A percentile compares a stretch with the other conserved stretches of the same genome.
Conservation (phyloP, 2,113 vertebrate species). For the Plectropomus leopardus region DNA sequence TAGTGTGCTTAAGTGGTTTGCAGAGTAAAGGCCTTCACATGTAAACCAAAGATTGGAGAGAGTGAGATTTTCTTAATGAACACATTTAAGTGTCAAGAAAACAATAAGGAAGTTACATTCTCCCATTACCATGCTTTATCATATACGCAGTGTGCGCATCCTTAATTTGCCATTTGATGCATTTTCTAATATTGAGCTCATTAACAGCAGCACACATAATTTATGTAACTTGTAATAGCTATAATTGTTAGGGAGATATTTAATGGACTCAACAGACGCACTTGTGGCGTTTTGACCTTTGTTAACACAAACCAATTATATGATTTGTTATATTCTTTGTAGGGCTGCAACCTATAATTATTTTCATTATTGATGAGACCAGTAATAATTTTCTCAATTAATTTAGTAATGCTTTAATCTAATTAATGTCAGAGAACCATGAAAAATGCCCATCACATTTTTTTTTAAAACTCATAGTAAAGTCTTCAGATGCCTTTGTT, state of each 20-base stretch:
- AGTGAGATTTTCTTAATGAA: conserved; percentile 8
- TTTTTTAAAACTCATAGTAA: no score
- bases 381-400: neutral
- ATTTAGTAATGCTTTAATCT: neutral
- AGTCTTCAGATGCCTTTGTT: neutral
- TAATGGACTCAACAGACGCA: neutral
- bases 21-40: conserved; percentile 22
- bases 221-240: neutral
- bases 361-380: neutral
- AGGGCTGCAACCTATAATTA: neutral
- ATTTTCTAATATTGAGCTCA: neutral
- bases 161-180: neutral
- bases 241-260: neutral
- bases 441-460: neutral
- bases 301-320: no score
- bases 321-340: neutral
- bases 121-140: neutral
- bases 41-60: conserved; percentile 10
- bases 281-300: neutral
- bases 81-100: conserved; percentile 5
- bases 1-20: conserved; percentile 38
- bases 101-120: neutral
- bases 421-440: neutral
- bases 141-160: neutral
- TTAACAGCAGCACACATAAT: neutral